A percentile compares a stretch with the other conserved stretches of the same genome.
These are phyloP conservation scores for Aplocera efformata DNA, from an alignment of 2,888 invertebrate genomes.

Conservation along the genomic window DNA sequence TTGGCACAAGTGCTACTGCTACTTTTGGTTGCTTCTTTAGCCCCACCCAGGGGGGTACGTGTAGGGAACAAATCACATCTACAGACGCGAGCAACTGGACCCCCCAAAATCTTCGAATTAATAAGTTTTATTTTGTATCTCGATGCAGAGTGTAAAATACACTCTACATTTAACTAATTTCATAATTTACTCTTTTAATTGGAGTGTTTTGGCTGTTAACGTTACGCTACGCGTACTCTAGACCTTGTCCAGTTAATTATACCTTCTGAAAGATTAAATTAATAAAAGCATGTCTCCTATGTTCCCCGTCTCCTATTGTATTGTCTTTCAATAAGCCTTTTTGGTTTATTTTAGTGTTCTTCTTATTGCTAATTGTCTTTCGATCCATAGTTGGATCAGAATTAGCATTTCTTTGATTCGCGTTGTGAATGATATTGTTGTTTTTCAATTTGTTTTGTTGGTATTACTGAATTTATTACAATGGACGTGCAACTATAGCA, in stretches of 20 bases:
- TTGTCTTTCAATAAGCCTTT: conserved; percentile 26
- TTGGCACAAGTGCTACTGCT: no score
- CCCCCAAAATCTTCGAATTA: no score
- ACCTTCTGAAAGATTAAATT: conserved; percentile 39
- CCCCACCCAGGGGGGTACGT: no score
- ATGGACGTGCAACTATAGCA: conserved; percentile 13
- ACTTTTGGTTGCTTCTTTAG: no score
- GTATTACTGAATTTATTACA: conserved; percentile 13
- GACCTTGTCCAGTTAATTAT: conserved; percentile 30
- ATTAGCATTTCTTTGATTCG: conserved; percentile 27
- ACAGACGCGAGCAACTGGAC: no score
- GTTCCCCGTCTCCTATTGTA: conserved; percentile 27
- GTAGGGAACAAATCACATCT: no score
- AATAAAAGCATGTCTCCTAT: conserved; percentile 31
- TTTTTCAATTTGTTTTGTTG: conserved; percentile 18
- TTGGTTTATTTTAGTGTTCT: conserved; percentile 37
- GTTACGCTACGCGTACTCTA: no score
- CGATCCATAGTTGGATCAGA: conserved; percentile 27
- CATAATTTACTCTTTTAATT: no score
- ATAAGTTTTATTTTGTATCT: no score
- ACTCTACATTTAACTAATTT: no score
- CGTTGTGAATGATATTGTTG: conserved; percentile 26
- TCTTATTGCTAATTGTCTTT: conserved; percentile 32
- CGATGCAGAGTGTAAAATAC: no score
- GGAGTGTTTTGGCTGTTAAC: no score